Evolutionary conservation across 2,888 invertebrate genomes (phyloP).

Genomic region (Heliconius cydno): DNA sequence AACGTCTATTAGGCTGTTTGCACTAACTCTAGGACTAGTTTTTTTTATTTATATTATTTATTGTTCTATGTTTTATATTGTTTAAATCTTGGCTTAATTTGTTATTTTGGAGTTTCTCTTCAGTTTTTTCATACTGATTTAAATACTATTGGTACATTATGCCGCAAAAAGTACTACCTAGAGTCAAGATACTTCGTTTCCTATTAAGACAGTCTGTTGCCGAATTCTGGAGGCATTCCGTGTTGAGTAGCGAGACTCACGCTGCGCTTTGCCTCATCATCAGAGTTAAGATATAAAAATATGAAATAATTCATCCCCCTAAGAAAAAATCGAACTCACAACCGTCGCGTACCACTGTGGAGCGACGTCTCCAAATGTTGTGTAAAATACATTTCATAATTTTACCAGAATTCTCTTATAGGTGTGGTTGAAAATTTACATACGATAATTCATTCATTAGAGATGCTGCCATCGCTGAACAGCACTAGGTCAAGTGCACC

Average conservation of each 20-base stretch:
- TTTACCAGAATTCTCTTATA: not conserved
- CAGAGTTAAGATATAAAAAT: no score
- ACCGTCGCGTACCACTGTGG: not conserved
- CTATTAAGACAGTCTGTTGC: no score
- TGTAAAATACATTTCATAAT: conserved; percentile 7
- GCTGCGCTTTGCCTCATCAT: no score
- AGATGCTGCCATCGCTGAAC: conserved; percentile 43
- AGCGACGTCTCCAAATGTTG: not conserved
- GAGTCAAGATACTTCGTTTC: no score
- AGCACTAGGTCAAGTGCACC: conserved; percentile 43
- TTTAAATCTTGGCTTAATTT: not conserved
- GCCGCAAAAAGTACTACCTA: no score
- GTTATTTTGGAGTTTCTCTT: not conserved
- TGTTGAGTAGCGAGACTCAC: no score
- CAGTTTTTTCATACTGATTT: not conserved
- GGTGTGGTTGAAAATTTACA: conserved; percentile 6
- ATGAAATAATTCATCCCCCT: not conserved
- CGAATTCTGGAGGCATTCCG: no score
- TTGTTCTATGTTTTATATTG: not conserved
- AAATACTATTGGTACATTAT: no score
- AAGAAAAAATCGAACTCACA: not conserved
- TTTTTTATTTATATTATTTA: not conserved
- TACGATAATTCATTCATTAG: conserved; percentile 27
- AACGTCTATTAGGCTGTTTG: conserved; percentile 5
- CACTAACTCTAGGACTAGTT: not conserved